Conservation (phyloP, 2,113 vertebrate species). For the Dromas ardeola region DNA sequence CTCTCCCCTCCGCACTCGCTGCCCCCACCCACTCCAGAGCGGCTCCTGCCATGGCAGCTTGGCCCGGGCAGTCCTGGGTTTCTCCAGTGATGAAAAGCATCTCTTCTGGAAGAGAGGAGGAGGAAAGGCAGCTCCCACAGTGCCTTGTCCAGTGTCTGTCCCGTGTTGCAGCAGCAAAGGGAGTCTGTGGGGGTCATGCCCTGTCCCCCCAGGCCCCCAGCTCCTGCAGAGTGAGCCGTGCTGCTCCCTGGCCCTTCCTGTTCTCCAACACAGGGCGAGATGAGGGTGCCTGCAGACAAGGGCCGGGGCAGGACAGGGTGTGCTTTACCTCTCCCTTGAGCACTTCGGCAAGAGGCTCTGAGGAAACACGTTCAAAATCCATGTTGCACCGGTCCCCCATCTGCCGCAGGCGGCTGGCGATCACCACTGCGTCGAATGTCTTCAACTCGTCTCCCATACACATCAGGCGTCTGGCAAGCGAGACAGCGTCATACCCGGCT, state of each 20-base stretch:
- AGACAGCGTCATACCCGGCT: too few relatives aligned
- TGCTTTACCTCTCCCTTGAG: conserved; percentile 22
- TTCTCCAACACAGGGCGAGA: neutral
- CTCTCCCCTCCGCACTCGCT: too few relatives aligned
- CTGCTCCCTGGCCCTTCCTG: neutral
- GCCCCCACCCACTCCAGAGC: neutral
- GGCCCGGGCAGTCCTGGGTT: neutral
- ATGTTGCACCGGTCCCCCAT: conserved; percentile 59
- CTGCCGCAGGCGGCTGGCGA: conserved; percentile 43
- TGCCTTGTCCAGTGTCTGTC: neutral
- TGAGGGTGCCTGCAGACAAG: neutral
- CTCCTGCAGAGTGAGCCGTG: too few relatives aligned
- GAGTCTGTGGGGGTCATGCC: neutral
- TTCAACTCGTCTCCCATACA: neutral
- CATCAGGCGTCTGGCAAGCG: neutral
- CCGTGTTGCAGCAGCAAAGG: neutral
- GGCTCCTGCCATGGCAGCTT: neutral
- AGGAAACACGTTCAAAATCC: conserved; percentile 42
- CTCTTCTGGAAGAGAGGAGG: neutral
- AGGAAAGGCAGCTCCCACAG: neutral
- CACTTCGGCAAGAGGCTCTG: neutral
- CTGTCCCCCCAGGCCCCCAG: neutral
- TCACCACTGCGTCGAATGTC: conserved; percentile 13
- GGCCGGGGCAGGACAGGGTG: neutral
- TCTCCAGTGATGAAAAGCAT: neutral